phyloP scores from a whole-genome alignment of 2,797 vertebrate species.

The Artibeus jamaicensis region DNA sequence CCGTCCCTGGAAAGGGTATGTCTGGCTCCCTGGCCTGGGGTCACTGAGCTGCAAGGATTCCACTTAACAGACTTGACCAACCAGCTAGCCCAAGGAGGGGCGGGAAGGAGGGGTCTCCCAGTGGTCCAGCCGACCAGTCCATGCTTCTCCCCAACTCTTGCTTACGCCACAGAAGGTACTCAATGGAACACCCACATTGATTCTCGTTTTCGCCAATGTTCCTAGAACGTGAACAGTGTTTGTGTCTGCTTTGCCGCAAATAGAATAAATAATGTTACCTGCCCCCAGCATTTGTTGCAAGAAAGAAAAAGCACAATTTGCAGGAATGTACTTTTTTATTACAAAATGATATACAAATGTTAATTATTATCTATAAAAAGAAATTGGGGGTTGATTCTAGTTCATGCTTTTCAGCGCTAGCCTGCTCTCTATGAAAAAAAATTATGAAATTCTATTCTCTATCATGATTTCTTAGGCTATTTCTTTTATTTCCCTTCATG shows the following conservation, averaged over 20 bases:
- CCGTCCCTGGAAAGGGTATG: accelerated
- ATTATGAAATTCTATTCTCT: constrained; percentile 39
- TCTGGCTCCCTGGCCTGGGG: neutral
- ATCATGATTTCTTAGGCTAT: neutral
- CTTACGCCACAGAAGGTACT: neutral
- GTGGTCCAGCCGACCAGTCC: no score
- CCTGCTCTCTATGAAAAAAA: neutral
- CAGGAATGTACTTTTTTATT: neutral
- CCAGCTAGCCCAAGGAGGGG: accelerated
- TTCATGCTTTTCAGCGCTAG: constrained; percentile 1
- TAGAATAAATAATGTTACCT: neutral
- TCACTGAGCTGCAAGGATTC: neutral
- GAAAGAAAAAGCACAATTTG: neutral
- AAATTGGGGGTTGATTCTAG: constrained; percentile 29
- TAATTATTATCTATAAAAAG: constrained; percentile 27
- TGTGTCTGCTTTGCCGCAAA: neutral
- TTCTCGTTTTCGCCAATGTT: neutral
- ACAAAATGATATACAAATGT: constrained; percentile 7
- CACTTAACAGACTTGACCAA: neutral
- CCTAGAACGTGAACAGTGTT: neutral
- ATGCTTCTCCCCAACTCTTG: neutral
- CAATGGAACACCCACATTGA: neutral
- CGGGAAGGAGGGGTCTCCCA: no score
- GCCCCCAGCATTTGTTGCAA: neutral
- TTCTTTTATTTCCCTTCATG: neutral